Conservation (phyloP, 2,797 vertebrate genomes). For the Tragelaphus eurycerus region DNA sequence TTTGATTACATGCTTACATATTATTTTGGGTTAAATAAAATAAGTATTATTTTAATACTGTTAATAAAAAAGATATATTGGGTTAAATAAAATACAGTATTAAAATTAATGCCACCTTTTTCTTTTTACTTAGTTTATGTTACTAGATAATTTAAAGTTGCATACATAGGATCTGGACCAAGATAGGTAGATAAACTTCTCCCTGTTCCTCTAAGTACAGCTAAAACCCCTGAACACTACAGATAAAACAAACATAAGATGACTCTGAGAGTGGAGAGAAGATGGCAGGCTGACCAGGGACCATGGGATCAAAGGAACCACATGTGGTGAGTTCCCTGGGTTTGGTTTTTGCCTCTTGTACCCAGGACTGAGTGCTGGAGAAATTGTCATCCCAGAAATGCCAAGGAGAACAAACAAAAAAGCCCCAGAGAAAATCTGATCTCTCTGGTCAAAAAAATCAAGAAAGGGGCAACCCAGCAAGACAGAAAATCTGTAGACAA, state of each 20-base stretch:
- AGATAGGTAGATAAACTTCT: neutral
- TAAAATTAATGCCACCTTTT: constrained; percentile 2
- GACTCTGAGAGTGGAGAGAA: neutral
- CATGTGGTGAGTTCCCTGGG: neutral
- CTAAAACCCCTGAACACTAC: neutral
- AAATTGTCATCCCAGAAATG: neutral
- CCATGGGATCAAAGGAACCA: neutral
- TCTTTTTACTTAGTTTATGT: neutral
- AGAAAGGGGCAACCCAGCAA: neutral
- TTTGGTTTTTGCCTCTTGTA: neutral
- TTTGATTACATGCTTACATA: neutral
- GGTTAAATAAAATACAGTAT: neutral
- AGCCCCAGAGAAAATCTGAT: neutral
- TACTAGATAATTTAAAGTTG: neutral
- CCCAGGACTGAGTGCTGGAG: neutral
- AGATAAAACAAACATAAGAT: neutral
- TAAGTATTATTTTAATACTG: too few relatives aligned
- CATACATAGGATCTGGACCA: neutral
- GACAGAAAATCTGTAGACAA: neutral
- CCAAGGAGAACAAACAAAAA: neutral
- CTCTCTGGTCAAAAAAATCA: neutral
- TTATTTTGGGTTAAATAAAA: neutral
- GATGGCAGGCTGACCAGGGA: neutral
- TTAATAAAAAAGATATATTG: neutral
- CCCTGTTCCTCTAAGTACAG: neutral